These are phyloP conservation scores for Drosophila subobscura DNA, from an alignment of 1,140 invertebrate genomes.

Conservation along the genomic window DNA sequence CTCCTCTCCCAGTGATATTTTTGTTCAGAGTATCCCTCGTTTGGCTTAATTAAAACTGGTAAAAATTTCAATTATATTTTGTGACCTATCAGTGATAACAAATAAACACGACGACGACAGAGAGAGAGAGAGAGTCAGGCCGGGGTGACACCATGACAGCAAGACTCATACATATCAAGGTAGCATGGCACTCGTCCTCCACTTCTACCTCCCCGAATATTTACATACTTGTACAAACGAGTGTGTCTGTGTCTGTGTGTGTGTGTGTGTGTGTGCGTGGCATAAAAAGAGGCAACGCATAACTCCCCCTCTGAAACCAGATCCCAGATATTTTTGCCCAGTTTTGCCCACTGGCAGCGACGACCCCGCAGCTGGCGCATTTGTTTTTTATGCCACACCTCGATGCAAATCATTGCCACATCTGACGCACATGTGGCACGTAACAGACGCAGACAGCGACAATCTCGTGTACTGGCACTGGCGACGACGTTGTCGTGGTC, in stretches of 20 bases:
- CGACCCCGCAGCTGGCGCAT: slow-evolving; percentile 47
- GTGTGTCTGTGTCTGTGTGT: slow-evolving; percentile 1
- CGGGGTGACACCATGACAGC: background rate
- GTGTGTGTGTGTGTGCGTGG: slow-evolving; percentile 57
- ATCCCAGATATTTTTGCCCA: slow-evolving; percentile 30
- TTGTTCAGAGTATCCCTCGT: background rate
- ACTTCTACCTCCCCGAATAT: background rate
- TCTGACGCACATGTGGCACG: slow-evolving; percentile 80
- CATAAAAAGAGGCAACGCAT: slow-evolving; percentile 74
- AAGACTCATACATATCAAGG: no score
- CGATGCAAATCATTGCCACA: slow-evolving; percentile 81
- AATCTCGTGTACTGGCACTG: slow-evolving; percentile 50
- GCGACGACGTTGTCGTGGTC: slow-evolving; percentile 44
- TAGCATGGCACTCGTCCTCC: background rate
- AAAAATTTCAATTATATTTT: slow-evolving; percentile 73
- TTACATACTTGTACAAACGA: slow-evolving; percentile 6
- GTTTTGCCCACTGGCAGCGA: slow-evolving; percentile 19
- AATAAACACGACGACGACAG: slow-evolving; percentile 62
- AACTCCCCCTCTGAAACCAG: slow-evolving; percentile 43
- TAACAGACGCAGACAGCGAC: slow-evolving; percentile 70
- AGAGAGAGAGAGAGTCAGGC: slow-evolving; percentile 20
- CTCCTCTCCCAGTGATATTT: no score
- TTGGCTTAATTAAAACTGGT: slow-evolving; percentile 59
- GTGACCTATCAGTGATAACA: slow-evolving; percentile 74
- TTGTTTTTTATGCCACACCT: slow-evolving; percentile 80